Evolutionary conservation across 2,113 vertebrate genomes (phyloP).

Genomic region (Calyptomena viridis): DNA sequence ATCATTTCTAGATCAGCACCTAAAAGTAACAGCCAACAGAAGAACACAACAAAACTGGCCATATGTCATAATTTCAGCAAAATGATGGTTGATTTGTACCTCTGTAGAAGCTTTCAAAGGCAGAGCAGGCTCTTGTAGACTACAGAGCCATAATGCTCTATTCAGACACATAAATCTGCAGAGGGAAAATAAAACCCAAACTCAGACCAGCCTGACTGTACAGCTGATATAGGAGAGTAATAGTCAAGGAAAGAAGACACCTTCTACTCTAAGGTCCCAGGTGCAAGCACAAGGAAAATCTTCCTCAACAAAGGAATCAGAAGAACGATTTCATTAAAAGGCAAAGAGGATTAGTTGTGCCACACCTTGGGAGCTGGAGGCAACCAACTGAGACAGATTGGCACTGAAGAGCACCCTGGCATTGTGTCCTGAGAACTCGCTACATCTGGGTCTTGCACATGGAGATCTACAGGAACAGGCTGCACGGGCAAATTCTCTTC

Average conservation of each 20-base stretch:
- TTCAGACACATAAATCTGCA: neutral
- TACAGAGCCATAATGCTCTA: neutral
- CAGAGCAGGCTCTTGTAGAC: neutral
- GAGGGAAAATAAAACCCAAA: neutral
- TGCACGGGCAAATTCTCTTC: neutral
- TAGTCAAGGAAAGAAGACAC: neutral
- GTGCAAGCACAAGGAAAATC: neutral
- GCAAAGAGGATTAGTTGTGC: neutral
- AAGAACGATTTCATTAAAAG: neutral
- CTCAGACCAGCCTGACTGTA: neutral
- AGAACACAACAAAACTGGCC: neutral
- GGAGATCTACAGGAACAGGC: neutral
- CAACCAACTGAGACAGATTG: neutral
- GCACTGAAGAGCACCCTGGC: neutral
- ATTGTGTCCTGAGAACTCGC: neutral
- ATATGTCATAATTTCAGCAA: neutral
- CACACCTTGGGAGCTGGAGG: neutral
- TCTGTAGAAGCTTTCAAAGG: neutral
- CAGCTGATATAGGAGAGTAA: neutral
- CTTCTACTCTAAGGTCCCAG: neutral
- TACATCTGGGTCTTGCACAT: rapidly evolving
- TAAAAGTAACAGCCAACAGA: neutral
- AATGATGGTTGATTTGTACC: neutral
- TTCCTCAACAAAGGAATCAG: neutral
- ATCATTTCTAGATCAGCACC: neutral